Evolutionary conservation across 2,888 invertebrate species (phyloP).

Genomic region (Boloria euphrosyne): DNA sequence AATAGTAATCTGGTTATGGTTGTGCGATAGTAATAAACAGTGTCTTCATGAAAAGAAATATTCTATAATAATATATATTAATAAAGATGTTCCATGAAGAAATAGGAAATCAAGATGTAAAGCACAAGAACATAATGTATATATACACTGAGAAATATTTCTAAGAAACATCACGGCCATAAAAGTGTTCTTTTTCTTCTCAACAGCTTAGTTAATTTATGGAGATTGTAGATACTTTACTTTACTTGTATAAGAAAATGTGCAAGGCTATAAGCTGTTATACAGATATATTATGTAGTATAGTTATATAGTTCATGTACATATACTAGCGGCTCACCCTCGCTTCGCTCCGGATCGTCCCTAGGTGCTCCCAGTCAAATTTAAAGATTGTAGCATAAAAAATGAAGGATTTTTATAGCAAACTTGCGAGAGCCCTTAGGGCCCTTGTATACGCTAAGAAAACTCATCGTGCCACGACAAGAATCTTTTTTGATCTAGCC

Average conservation of each 20-base stretch:
- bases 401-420: no score
- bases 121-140: background rate
- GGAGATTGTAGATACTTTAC: conserved; percentile 8
- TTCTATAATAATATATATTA: no score
- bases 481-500: no score
- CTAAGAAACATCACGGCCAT: background rate
- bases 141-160: conserved; percentile 1
- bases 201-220: conserved; percentile 8
- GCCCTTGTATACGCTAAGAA: no score
- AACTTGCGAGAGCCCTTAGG: no score
- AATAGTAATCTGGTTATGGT: no score
- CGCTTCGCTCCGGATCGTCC: no score
- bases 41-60: background rate
- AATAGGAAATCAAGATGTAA: conserved; percentile 8
- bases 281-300: background rate
- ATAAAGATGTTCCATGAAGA: no score
- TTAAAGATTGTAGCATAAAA: no score
- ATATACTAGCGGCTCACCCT: no score
- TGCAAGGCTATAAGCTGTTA: background rate
- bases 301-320: background rate
- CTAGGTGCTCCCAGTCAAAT: no score
- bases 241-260: background rate
- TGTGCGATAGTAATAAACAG: background rate
- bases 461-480: no score
- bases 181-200: conserved; percentile 9